phyloP scores from a whole-genome alignment of 2,113 vertebrate genomes.

The Nesoenas mayeri region DNA sequence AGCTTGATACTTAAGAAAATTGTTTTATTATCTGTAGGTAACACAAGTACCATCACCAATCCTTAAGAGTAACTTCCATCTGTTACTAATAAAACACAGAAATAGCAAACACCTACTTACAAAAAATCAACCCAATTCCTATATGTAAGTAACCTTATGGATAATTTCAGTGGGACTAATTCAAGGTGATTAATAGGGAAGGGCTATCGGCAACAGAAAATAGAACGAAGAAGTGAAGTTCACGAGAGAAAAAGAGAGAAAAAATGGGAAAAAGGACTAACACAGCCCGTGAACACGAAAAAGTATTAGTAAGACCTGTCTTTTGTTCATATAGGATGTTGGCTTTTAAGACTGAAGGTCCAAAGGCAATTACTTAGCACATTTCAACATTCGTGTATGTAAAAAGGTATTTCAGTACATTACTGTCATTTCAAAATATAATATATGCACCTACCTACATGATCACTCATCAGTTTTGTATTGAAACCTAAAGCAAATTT shows the following conservation, averaged over 20 bases:
- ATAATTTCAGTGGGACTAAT: neutral
- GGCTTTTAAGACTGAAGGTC: neutral
- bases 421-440: neutral
- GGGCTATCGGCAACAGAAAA: neutral
- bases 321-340: neutral
- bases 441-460: neutral
- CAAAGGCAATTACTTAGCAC: neutral
- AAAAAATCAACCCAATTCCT: neutral
- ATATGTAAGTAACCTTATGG: neutral
- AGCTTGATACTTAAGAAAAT: neutral
- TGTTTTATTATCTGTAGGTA: neutral
- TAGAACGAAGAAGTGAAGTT: neutral
- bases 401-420: conserved; percentile 3
- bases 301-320: neutral
- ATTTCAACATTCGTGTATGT: neutral
- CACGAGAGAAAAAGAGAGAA: neutral
- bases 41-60: neutral
- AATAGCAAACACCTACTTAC: neutral
- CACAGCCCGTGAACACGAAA: neutral
- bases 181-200: neutral
- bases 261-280: neutral
- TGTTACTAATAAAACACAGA: neutral
- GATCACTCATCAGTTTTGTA: neutral
- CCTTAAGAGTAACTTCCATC: neutral
- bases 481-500: neutral